Evolutionary conservation across 2,797 vertebrate species (phyloP).

Genomic region (Semotilus atromaculatus): DNA sequence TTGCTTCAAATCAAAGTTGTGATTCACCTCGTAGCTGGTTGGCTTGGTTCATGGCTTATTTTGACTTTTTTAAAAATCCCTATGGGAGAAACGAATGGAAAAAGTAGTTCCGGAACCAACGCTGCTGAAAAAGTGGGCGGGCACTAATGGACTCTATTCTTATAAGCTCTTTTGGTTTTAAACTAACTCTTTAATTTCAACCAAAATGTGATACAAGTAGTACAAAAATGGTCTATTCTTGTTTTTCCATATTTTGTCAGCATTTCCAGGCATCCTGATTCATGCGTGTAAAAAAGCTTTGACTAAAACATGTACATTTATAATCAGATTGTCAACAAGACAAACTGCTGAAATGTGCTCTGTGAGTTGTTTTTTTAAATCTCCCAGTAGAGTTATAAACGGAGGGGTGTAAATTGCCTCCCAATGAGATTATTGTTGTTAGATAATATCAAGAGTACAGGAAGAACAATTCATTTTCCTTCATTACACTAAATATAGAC

Average conservation of each 20-base stretch:
- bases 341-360: conserved; percentile 3
- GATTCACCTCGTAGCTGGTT: neutral
- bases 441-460: conserved; percentile 18
- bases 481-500: neutral
- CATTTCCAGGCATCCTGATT: neutral
- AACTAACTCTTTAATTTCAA: neutral
- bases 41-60: neutral
- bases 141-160: neutral
- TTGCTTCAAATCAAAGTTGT: neutral
- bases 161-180: neutral
- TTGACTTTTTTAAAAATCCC: neutral
- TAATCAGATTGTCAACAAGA: conserved; percentile 10
- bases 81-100: neutral
- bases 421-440: conserved; percentile 16
- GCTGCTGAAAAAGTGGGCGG: neutral
- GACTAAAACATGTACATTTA: neutral
- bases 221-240: neutral
- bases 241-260: neutral
- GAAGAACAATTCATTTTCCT: neutral
- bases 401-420: neutral
- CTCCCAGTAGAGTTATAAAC: neutral
- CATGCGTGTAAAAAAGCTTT: neutral
- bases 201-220: neutral
- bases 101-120: neutral
- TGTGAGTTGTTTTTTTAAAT: neutral